phyloP scores from a whole-genome alignment of 1,140 invertebrate genomes.

The Sarcophaga bullata region DNA sequence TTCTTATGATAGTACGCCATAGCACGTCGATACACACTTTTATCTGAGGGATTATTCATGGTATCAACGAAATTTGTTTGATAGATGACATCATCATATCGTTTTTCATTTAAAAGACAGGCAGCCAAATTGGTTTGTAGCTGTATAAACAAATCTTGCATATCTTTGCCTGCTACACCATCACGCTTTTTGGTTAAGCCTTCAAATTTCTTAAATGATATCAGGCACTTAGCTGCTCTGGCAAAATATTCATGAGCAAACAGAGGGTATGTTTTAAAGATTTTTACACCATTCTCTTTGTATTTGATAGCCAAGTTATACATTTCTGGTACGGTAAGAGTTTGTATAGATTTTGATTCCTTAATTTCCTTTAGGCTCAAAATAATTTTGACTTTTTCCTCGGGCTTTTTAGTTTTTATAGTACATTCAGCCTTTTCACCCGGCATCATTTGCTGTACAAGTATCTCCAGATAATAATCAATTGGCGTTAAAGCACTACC shows the following conservation, averaged over 20 bases:
- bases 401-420: conserved; percentile 53
- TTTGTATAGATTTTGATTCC: conserved; percentile 51
- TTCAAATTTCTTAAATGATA: conserved; percentile 61
- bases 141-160: conserved; percentile 56
- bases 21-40: conserved; percentile 61
- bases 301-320: conserved; percentile 52
- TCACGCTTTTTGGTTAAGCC: conserved; percentile 50
- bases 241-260: conserved; percentile 63
- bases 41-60: conserved; percentile 53
- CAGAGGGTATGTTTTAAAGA: conserved; percentile 60
- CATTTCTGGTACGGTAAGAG: conserved; percentile 51
- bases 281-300: conserved; percentile 60
- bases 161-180: conserved; percentile 49
- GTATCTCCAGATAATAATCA: conserved; percentile 59
- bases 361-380: conserved; percentile 53
- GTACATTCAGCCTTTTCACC: conserved; percentile 57
- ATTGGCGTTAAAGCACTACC: conserved; percentile 55
- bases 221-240: conserved; percentile 58
- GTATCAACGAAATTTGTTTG: conserved; percentile 60
- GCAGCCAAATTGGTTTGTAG: conserved; percentile 62
- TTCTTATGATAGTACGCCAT: conserved; percentile 57
- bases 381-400: conserved; percentile 50
- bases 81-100: conserved; percentile 62
- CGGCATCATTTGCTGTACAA: conserved; percentile 59
- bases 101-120: conserved; percentile 57